These are phyloP conservation scores for Sterrhoptilus dennistouni DNA, from an alignment of 2,113 vertebrate genomes.

Conservation along the genomic window DNA sequence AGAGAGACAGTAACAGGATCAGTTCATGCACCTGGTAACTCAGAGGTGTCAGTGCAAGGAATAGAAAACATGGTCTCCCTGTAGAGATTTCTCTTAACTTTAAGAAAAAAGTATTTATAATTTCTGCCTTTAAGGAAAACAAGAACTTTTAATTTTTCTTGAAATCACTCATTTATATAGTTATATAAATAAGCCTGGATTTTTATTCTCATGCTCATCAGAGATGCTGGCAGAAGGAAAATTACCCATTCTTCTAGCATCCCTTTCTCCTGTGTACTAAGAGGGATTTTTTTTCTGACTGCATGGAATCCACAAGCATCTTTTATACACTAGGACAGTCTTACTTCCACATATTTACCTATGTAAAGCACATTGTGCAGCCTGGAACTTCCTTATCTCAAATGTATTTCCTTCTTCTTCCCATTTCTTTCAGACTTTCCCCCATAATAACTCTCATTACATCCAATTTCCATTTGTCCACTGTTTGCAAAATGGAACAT, in stretches of 20 bases:
- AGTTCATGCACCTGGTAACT: background rate
- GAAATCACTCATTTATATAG: background rate
- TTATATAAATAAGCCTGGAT: background rate
- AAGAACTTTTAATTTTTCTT: background rate
- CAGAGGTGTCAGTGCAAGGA: background rate
- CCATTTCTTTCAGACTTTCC: background rate
- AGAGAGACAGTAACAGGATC: background rate
- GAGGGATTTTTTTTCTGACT: background rate
- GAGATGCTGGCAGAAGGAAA: background rate
- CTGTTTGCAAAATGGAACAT: background rate
- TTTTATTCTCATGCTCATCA: background rate
- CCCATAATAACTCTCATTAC: background rate
- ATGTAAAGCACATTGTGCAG: background rate
- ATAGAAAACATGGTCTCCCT: background rate
- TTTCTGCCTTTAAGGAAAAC: background rate
- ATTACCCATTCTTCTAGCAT: background rate
- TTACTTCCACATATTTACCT: background rate
- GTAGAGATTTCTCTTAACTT: background rate
- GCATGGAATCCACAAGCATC: background rate
- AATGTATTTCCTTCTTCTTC: background rate
- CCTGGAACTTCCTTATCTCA: background rate
- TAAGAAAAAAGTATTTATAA: background rate
- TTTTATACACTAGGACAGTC: background rate
- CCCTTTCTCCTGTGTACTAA: background rate
- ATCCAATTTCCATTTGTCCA: constrained; percentile 18